These are phyloP conservation scores for Asbolus verrucosus DNA, from an alignment of 1,140 invertebrate species.

Conservation along the genomic window DNA sequence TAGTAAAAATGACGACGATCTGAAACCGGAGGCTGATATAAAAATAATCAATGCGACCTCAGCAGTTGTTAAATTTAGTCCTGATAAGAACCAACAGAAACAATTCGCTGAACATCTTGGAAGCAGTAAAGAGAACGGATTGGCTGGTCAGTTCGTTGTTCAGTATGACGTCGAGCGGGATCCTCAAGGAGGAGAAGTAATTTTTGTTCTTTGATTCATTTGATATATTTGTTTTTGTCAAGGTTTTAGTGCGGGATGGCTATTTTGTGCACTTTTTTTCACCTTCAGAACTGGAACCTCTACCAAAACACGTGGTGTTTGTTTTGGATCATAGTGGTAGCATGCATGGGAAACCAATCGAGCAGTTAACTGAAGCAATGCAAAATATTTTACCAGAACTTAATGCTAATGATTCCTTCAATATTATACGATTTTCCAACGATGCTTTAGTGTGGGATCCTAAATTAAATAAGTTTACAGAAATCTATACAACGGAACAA, in stretches of 20 bases:
- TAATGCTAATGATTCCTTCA: constrained; percentile 73
- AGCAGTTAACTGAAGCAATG: constrained; percentile 76
- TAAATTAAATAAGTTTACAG: neutral
- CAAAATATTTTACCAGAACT: constrained; percentile 72
- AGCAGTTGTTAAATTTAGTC: constrained; percentile 64
- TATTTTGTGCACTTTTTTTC: constrained; percentile 85
- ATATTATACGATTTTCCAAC: constrained; percentile 73
- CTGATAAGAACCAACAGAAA: constrained; percentile 67
- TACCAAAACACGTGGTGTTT: constrained; percentile 77
- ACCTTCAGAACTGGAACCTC: constrained; percentile 69
- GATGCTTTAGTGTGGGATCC: constrained; percentile 57
- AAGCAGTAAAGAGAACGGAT: constrained; percentile 64
- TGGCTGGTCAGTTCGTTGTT: constrained; percentile 74
- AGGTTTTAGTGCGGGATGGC: constrained; percentile 69
- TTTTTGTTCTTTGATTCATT: constrained; percentile 21
- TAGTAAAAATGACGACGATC: constrained; percentile 51
- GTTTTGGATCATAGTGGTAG: constrained; percentile 77
- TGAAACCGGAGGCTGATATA: constrained; percentile 58
- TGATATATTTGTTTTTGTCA: neutral
- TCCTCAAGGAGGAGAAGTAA: constrained; percentile 68
- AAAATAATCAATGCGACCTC: constrained; percentile 58
- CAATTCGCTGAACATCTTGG: constrained; percentile 55
- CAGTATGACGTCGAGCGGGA: constrained; percentile 74
- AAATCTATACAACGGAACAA: neutral
- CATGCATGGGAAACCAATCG: constrained; percentile 74